A percentile compares a stretch with the other conserved stretches of the same genome.
Evolutionary conservation across 2,113 vertebrate genomes (phyloP).

Genomic region (Pelecanus crispus): DNA sequence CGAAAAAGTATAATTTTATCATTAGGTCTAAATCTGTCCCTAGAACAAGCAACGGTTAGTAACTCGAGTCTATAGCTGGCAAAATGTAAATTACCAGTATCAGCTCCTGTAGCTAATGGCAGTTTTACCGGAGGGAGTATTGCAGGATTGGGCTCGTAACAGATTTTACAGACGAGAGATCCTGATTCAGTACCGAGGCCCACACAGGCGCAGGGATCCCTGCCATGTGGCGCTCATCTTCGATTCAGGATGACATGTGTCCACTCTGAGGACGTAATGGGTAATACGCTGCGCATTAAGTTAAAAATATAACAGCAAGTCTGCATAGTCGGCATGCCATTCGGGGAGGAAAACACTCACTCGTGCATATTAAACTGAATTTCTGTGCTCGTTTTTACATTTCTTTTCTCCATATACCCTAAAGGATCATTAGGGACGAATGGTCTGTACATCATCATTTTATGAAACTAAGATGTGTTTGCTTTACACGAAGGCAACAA

Average conservation of each 20-base stretch:
- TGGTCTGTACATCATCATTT: slow-evolving; percentile 24
- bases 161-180: slow-evolving; percentile 44
- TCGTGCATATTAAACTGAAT: slow-evolving; percentile 37
- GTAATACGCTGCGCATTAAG: slow-evolving; percentile 17
- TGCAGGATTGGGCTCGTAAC: slow-evolving; percentile 30
- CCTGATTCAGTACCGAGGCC: neutral
- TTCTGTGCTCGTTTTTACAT: slow-evolving; percentile 14
- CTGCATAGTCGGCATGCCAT: slow-evolving; percentile 25
- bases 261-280: slow-evolving; percentile 30
- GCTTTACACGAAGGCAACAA: neutral
- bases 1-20: slow-evolving; percentile 64
- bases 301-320: slow-evolving; percentile 53
- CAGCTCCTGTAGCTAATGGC: slow-evolving; percentile 58
- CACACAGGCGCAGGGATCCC: neutral
- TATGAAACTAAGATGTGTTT: slow-evolving; percentile 48
- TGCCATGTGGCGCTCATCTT: slow-evolving; percentile 55
- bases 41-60: slow-evolving; percentile 33
- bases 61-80: slow-evolving; percentile 13
- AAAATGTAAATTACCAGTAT: slow-evolving; percentile 56
- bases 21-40: slow-evolving; percentile 70
- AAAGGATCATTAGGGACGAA: slow-evolving; percentile 19
- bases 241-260: slow-evolving; percentile 35
- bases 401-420: slow-evolving; percentile 32
- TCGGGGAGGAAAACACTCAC: slow-evolving; percentile 37
- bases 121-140: slow-evolving; percentile 28